Evolutionary conservation across 2,797 vertebrate species (phyloP).

Genomic region (Geotrypetes seraphini): DNA sequence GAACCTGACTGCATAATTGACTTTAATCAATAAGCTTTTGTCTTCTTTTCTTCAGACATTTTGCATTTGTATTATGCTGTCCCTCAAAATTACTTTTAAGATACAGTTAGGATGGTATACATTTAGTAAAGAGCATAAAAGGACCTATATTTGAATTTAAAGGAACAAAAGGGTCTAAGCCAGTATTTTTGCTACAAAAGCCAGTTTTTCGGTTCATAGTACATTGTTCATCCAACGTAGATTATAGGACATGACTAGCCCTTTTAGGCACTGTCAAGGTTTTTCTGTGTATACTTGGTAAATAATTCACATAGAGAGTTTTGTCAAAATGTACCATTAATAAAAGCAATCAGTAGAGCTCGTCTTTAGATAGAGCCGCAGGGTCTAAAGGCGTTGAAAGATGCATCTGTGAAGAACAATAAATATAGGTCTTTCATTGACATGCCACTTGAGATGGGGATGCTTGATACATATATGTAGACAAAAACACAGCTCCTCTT

Average conservation of each 20-base stretch:
- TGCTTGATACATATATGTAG: slow-evolving; percentile 67
- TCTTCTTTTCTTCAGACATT: slow-evolving; percentile 75
- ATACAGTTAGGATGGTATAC: slow-evolving; percentile 56
- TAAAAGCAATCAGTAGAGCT: slow-evolving; percentile 83
- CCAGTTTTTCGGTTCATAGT: slow-evolving; percentile 71
- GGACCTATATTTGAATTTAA: slow-evolving; percentile 81
- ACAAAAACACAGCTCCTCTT: slow-evolving; percentile 60
- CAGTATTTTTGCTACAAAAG: slow-evolving; percentile 52
- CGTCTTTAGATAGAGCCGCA: slow-evolving; percentile 76
- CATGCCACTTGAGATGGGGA: slow-evolving; percentile 65
- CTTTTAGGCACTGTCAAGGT: slow-evolving; percentile 63
- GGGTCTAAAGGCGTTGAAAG: slow-evolving; percentile 73
- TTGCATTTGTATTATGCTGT: slow-evolving; percentile 48
- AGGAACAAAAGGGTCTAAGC: slow-evolving; percentile 49
- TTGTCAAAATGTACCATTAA: slow-evolving; percentile 82
- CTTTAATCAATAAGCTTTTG: slow-evolving; percentile 95
- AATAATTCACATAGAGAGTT: slow-evolving; percentile 62
- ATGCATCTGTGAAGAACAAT: slow-evolving; percentile 64
- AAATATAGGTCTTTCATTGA: slow-evolving; percentile 73
- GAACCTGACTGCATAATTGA: slow-evolving; percentile 70
- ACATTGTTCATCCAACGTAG: slow-evolving; percentile 65
- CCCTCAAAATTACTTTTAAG: slow-evolving; percentile 73
- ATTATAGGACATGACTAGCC: slow-evolving; percentile 61
- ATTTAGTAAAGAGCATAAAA: slow-evolving; percentile 67
- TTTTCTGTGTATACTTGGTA: slow-evolving; percentile 59